Evolutionary conservation across 2,797 vertebrate genomes (phyloP).

Genomic region (Onychomys torridus): DNA sequence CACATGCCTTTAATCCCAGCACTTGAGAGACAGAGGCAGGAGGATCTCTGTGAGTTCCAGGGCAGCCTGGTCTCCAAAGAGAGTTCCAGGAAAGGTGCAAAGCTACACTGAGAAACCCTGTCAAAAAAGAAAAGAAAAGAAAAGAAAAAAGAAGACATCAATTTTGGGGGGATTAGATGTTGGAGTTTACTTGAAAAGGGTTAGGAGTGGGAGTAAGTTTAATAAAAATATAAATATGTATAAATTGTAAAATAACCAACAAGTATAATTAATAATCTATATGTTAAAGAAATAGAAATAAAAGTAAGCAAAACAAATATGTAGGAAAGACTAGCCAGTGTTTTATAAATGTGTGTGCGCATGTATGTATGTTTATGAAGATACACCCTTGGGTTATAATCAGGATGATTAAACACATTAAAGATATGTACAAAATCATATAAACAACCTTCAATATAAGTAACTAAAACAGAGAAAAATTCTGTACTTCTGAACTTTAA

Average conservation of each 20-base stretch:
- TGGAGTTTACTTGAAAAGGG: not conserved
- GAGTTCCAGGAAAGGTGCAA: too few relatives aligned
- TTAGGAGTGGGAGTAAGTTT: not conserved
- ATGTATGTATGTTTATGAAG: not conserved
- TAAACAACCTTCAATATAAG: not conserved
- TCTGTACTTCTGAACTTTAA: not conserved
- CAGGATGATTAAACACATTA: not conserved
- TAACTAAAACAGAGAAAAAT: not conserved
- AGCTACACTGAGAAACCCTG: too few relatives aligned
- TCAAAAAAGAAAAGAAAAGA: too few relatives aligned
- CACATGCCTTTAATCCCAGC: too few relatives aligned
- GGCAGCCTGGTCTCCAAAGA: too few relatives aligned
- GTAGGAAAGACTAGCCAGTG: not conserved
- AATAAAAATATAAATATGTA: not conserved
- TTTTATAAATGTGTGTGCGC: not conserved
- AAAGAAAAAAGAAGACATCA: not conserved
- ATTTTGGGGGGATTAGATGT: not conserved
- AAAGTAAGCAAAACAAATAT: not conserved
- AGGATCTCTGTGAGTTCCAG: too few relatives aligned
- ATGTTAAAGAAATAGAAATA: not conserved
- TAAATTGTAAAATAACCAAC: not conserved
- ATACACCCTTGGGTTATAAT: not conserved
- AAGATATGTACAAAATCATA: too few relatives aligned
- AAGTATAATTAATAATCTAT: not conserved
- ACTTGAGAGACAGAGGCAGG: too few relatives aligned